A percentile compares a stretch with the other conserved stretches of the same genome.
These are phyloP conservation scores for Cyrtodaria siliqua DNA, from an alignment of 2,888 invertebrate genomes.

Conservation along the genomic window DNA sequence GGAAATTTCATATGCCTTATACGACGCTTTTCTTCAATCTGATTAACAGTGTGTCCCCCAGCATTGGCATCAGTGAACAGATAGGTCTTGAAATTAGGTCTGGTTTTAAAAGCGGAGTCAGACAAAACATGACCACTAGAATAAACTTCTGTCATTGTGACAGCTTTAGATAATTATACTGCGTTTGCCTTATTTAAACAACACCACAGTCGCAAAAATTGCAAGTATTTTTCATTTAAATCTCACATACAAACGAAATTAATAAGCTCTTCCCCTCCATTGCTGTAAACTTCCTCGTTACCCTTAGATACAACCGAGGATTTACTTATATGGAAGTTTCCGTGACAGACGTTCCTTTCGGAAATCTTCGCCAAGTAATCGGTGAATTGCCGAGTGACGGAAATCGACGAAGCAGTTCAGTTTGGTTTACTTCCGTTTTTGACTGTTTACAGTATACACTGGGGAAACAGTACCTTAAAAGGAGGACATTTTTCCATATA, in stretches of 20 bases:
- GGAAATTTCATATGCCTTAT: conserved; percentile 83
- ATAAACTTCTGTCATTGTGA: conserved; percentile 75
- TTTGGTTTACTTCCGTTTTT: conserved; percentile 1
- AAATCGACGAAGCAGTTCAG: too few species aligned
- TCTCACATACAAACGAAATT: not conserved
- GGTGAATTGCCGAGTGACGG: too few species aligned
- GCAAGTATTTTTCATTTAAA: not conserved
- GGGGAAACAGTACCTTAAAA: not conserved
- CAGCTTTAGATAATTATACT: not conserved
- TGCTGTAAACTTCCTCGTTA: conserved; percentile 76
- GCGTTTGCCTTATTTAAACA: not conserved
- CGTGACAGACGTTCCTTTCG: conserved; percentile 67
- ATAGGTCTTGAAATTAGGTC: conserved; percentile 78
- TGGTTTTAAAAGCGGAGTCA: conserved; percentile 78
- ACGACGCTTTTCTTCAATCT: conserved; percentile 80
- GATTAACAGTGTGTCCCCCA: conserved; percentile 74
- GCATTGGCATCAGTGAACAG: conserved; percentile 79
- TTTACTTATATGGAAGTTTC: conserved; percentile 70
- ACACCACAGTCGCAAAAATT: not conserved
- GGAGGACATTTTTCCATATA: not conserved
- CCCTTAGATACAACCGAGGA: conserved; percentile 72
- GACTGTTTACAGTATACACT: not conserved
- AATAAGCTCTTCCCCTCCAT: conserved; percentile 23
- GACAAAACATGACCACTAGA: conserved; percentile 70
- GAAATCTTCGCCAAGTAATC: too few species aligned